phyloP scores from a whole-genome alignment of 2,797 vertebrate species.

The Sitta carolinensis region DNA sequence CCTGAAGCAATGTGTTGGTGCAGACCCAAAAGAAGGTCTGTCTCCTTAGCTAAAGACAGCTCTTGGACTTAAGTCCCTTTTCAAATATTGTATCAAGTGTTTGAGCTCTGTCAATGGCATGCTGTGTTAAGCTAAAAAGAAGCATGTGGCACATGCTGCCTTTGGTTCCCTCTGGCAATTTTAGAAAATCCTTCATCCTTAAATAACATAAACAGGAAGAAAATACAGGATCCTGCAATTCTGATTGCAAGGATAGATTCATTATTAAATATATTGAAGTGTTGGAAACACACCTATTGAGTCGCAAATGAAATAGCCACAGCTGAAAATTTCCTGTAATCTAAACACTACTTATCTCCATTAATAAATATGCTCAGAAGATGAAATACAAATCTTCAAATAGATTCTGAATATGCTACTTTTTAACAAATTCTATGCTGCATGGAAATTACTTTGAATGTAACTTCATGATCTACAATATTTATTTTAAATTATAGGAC shows the following conservation, averaged over 20 bases:
- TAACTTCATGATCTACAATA: neutral
- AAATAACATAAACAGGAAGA: neutral
- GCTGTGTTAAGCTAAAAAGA: neutral
- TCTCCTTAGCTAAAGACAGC: neutral
- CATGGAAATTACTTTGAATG: neutral
- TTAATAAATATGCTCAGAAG: neutral
- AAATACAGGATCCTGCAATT: neutral
- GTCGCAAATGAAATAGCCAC: neutral
- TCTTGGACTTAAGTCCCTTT: neutral
- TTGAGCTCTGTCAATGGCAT: neutral
- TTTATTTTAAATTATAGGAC: neutral
- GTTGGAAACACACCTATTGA: neutral
- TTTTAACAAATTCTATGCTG: neutral
- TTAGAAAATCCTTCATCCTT: neutral
- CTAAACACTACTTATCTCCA: neutral
- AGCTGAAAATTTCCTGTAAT: neutral
- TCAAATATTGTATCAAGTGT: neutral
- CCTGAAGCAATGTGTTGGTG: neutral
- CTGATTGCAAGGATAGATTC: neutral
- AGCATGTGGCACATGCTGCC: rapidly evolving
- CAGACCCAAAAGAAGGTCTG: neutral
- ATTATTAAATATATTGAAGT: neutral
- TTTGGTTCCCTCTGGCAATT: neutral
- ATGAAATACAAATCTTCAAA: neutral
- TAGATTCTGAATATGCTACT: neutral